A percentile compares a stretch with the other conserved stretches of the same genome.
phyloP scores from a whole-genome alignment of 1,140 invertebrate species.

The Lepidotrigona ventralis region DNA sequence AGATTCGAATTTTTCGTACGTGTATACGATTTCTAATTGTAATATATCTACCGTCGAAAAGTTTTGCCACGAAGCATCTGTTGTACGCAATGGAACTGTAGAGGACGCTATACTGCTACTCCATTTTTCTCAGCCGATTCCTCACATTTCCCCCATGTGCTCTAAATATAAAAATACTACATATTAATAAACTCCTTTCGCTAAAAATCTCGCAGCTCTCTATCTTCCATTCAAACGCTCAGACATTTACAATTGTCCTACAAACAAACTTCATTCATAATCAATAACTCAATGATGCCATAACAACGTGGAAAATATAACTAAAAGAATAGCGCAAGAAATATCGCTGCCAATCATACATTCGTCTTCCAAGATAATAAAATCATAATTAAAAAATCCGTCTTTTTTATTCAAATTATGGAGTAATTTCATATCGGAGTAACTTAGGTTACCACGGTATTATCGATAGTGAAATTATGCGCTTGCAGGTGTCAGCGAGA shows the following conservation, averaged over 20 bases:
- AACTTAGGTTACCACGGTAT: neutral
- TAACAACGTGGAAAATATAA: neutral
- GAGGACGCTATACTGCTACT: neutral
- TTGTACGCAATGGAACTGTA: neutral
- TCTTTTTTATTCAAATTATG: neutral
- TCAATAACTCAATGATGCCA: neutral
- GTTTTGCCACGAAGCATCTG: neutral
- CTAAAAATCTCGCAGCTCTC: neutral
- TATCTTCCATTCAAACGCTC: neutral
- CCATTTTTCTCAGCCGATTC: neutral
- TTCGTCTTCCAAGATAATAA: neutral
- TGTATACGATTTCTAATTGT: too few species aligned
- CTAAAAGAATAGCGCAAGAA: neutral
- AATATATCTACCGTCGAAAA: neutral
- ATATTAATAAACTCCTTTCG: neutral
- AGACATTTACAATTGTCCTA: neutral
- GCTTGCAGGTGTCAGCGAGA: slow-evolving; percentile 26
- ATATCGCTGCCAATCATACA: neutral
- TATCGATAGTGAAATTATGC: neutral
- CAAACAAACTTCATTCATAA: neutral
- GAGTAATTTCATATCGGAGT: neutral
- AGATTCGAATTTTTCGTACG: too few species aligned
- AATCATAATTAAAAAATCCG: too few species aligned
- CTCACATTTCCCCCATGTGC: neutral
- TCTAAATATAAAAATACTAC: neutral